Conservation (phyloP, 2,888 invertebrate species). For the Galerucella pusilla region DNA sequence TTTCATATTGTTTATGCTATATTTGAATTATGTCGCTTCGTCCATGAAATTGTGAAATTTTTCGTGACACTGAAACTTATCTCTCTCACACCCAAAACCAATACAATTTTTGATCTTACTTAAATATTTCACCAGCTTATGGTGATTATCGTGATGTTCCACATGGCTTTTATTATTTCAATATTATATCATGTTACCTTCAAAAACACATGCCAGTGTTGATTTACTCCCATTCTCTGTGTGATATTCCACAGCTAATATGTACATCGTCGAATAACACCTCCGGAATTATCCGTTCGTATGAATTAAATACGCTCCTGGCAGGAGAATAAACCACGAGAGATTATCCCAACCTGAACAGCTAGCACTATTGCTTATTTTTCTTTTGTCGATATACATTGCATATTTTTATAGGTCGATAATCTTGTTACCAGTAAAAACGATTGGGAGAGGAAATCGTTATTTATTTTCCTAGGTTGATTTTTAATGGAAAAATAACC, state of each 20-base stretch:
- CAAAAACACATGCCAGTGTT: too few relatives aligned
- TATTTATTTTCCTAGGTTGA: not conserved
- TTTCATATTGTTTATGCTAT: too few relatives aligned
- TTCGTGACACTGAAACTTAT: not conserved
- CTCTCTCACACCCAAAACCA: too few relatives aligned
- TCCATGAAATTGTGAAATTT: not conserved
- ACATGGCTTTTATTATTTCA: too few relatives aligned
- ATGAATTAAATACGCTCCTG: slow-evolving; percentile 19
- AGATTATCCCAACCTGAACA: slow-evolving; percentile 20
- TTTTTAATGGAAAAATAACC: not conserved
- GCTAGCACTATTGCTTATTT: slow-evolving; percentile 21
- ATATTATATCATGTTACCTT: too few relatives aligned
- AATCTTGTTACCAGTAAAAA: not conserved
- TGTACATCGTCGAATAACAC: slow-evolving; percentile 20
- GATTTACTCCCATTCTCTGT: not conserved
- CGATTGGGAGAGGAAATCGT: not conserved
- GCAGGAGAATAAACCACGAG: slow-evolving; percentile 26
- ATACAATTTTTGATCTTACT: not conserved
- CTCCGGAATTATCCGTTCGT: slow-evolving; percentile 27
- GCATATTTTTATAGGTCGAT: slow-evolving; percentile 26
- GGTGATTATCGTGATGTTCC: too few relatives aligned
- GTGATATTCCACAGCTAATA: not conserved
- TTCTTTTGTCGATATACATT: slow-evolving; percentile 15
- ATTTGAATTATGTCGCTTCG: too few relatives aligned
- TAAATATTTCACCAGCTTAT: too few relatives aligned